Evolutionary conservation across 2,888 invertebrate species (phyloP), one percentile per base, ranked within the genome.

Genomic region (Ernsta delagoae): DNA sequence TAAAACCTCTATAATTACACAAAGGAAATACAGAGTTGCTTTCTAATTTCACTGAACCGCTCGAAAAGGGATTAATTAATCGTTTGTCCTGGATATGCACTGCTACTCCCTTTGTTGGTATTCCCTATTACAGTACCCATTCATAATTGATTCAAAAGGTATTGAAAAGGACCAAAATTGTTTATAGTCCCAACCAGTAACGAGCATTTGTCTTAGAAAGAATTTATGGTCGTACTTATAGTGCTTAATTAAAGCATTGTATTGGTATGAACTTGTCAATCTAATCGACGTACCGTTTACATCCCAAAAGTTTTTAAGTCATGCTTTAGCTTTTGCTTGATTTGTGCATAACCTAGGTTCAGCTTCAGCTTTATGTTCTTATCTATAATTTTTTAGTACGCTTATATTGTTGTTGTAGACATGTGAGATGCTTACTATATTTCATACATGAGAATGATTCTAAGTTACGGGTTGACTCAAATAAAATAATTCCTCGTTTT

Each of bases 41-140:
- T 77, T 77, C 76, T 79, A 77, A 80, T 79, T 79, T 77, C 78
- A 78, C 75, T 75, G 72, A 72, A 71, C 72, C 71, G 66, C 74
- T 69, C 67, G 73, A 75, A 77, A 77, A 71, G 77, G 77, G 76
- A 76, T 78, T 80, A 79, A 80, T 83, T 81, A 79, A 79, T 79
- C 73, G 80, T 75, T 73, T 75, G 75, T 71, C 78, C 74, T 73
- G 70, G 72, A 75, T 77, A 72, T 76, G 75, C 76, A 75, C 73
- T 74, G 74, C 74, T 73, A 70, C 72, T 73, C 65, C 70, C 73
- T 73, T 76, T 74, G 76, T 74, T 73, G 70, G 65, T 71, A 69
- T 73, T 72, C 65, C 61, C 59, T 71, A 73, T 72, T 74, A 70
- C 41, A 53, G 68, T 11, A 54, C 45, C 68, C 36, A 68, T 62